Evolutionary conservation across 2,797 vertebrate species (phyloP).

Genomic region (Apodemus agrarius): DNA sequence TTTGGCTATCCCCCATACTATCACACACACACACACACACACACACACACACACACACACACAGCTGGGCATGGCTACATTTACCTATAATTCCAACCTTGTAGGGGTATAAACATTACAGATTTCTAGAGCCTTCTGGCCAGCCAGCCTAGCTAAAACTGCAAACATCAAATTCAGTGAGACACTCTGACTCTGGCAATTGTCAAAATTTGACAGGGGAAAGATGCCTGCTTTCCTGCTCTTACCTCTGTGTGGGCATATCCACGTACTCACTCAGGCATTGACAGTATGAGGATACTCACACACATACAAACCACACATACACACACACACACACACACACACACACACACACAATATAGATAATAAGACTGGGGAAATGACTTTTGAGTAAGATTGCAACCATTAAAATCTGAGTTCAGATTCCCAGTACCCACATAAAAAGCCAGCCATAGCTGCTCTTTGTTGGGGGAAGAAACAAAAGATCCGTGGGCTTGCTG

Average conservation of each 20-base stretch:
- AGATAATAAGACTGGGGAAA: not conserved
- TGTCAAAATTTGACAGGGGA: not conserved
- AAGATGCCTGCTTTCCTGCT: not conserved
- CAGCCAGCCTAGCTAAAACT: not conserved
- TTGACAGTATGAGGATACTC: not conserved
- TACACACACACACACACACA: no score
- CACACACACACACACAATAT: not conserved
- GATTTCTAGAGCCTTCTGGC: not conserved
- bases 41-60: no score
- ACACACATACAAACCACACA: not conserved
- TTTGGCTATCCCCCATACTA: no score
- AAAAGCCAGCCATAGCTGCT: no score
- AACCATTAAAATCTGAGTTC: not conserved
- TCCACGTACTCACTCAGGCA: no score
- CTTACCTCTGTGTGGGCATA: not conserved
- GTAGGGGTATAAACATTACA: not conserved
- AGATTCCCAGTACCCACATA: not conserved
- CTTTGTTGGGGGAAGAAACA: not conserved
- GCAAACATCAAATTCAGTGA: not conserved
- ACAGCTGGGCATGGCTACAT: not conserved
- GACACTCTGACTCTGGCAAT: not conserved
- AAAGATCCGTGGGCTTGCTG: not conserved
- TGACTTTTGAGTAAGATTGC: not conserved
- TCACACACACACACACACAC: no score
- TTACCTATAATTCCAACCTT: not conserved